Base-by-base conservation (phyloP, 2,797 vertebrate species). In the Lates japonicus region DNA sequence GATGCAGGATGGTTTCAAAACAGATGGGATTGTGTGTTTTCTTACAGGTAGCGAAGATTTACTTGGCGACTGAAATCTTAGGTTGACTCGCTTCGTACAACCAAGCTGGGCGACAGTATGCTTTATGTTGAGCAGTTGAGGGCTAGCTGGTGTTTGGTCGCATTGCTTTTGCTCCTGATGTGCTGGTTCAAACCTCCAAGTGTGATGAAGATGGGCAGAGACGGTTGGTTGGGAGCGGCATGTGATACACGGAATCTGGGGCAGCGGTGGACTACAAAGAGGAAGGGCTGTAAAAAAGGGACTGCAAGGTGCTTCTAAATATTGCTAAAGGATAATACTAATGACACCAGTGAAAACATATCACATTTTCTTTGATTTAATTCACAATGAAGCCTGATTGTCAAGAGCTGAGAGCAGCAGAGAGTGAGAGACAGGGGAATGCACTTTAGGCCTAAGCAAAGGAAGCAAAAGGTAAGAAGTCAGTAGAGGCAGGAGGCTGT, bases 121-220 rank as follows among this genome's bases (percentile, higher is more conserved):
- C 55, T 55, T 7, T 11, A 64, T 5, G 44, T 3, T 76, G 33
- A n/a, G 25, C 3, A 14, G 31, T 54, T 39, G 29, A 35, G 35
- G 69, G 44, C n/a, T 31, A 42, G 72, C 76, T 59, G 33, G 49
- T 16, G 77, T 72, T 81, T 75, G 87, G 85, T 90, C 5, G 20
- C 78, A 61, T 57, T 71, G 88, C 85, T 86, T 87, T 87, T 82
- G 85, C 66, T 76, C 46, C 72, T 80, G 74, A 80, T 70, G 77
- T 39, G 52, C 65, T 20, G 65, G 71, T 68, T 46, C 54, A 76
- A 70, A 54, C 63, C 76, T 79, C 76, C 63, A 73, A 67, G 82
- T 82, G 59, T 78, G 88, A 90, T 90, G 85, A 79, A 65, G 81
- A 93, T 67, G 69, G 79, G 62, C 71, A 63, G 73, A 83, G 91